These are phyloP conservation scores for Autographa gamma DNA, from an alignment of 2,888 invertebrate genomes.

Conservation along the genomic window DNA sequence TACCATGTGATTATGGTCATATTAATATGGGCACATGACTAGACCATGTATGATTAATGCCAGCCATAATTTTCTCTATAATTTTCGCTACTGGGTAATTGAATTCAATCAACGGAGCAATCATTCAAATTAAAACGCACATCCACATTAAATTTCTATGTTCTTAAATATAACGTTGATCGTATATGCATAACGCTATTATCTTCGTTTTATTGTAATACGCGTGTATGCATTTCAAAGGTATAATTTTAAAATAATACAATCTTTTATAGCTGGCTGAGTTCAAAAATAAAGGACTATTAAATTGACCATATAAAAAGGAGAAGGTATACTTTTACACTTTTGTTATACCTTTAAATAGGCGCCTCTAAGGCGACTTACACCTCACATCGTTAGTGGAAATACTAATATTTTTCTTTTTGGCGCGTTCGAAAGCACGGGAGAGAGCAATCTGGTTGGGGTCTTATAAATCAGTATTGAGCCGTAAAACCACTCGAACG, in stretches of 20 bases:
- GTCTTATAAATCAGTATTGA: constrained; percentile 57
- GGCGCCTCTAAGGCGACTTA: constrained; percentile 30
- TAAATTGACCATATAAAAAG: constrained; percentile 37
- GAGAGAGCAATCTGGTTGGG: constrained; percentile 31
- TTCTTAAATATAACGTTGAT: background rate
- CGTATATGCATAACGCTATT: background rate
- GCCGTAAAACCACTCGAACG: constrained; percentile 56
- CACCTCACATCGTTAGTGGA: constrained; percentile 48
- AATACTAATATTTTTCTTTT: constrained; percentile 51
- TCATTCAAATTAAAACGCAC: background rate
- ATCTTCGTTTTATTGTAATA: constrained; percentile 20
- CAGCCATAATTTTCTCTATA: background rate
- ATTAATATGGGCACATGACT: background rate
- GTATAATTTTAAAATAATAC: constrained; percentile 26
- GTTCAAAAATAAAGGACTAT: constrained; percentile 18
- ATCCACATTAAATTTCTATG: background rate
- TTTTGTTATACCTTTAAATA: constrained; percentile 25
- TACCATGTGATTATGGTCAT: background rate
- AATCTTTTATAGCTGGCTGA: constrained; percentile 35
- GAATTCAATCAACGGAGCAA: background rate
- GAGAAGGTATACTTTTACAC: constrained; percentile 15
- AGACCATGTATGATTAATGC: background rate
- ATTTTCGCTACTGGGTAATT: background rate
- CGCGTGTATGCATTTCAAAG: constrained; percentile 14
- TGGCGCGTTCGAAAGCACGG: constrained; percentile 33